Conservation (phyloP, 1,140 invertebrate species). For the Bactericera cockerelli region DNA sequence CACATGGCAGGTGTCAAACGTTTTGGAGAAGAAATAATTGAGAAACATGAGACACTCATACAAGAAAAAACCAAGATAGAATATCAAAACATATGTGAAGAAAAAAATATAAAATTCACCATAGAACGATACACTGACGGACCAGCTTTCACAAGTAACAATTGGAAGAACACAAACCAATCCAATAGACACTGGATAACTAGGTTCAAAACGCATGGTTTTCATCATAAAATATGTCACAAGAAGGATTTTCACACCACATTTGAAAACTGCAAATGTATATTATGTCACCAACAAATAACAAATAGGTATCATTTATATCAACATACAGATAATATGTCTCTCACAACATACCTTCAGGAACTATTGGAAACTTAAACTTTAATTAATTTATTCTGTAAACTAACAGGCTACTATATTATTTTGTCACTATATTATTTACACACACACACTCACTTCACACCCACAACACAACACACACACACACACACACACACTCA, state of each 20-base stretch:
- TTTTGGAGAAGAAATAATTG: not conserved
- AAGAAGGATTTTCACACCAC: not conserved
- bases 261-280: not conserved
- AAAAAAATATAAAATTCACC: not conserved
- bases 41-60: not conserved
- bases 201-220: not conserved
- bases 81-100: not conserved
- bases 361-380: no score
- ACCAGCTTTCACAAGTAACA: not conserved
- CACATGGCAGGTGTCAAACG: not conserved
- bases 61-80: not conserved
- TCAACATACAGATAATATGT: not conserved
- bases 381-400: no score
- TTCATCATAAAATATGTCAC: not conserved
- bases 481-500: no score
- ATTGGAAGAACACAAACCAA: not conserved
- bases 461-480: no score
- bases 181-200: not conserved
- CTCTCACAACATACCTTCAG: no score
- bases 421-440: no score
- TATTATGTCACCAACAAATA: not conserved
- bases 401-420: no score
- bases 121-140: not conserved
- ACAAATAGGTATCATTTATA: not conserved
- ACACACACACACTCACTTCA: no score